Base-by-base conservation (phyloP, 2,888 invertebrate species). In the Tetrapedia diversipes region DNA sequence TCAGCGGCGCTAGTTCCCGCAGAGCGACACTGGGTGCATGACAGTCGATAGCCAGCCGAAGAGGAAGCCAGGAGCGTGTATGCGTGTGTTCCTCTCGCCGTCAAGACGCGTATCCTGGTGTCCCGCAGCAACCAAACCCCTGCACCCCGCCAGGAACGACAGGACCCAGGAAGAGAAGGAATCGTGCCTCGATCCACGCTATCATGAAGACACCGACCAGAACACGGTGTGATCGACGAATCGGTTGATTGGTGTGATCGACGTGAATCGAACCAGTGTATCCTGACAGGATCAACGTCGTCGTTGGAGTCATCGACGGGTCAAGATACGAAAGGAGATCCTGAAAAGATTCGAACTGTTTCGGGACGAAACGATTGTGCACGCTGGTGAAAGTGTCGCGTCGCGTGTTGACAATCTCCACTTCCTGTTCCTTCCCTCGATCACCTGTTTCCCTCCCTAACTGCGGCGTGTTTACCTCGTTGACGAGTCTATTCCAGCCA, bases 1-100 rank as follows among this genome's bases (percentile, higher is more conserved):
- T 27, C 77, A 66, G 47, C 51, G 66, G 56, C 70, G 57, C 70
- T 85, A 84, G 80, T 85, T 88, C 84, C 74, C 70, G 53, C 47
- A 60, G 68, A 66, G 73, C 71, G 81, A 85, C 89, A 83, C 85
- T 79, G 87, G 89, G 88, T 87, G 90, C 90, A 88, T 70, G 79
- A 74, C 86, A 89, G 89, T 90, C 90, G 86, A 85, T 86, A 84
- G 84, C 73, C 80, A 74, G 57, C 82, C 86, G 85, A 87, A 87
- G 85, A 84, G 83, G 83, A 71, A 82, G 81, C 75, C 81, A 86
- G 82, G 70, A 83, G 68, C 81, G 83, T 80, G 82, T n/a, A n/a
- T 77, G 79, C 77, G 82, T 77, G 63, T 66, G 67, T 67, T 69
- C 61, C 57, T 82, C 83, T 77, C 76, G 81, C 61, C 75, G 64